Conservation (phyloP, 2,797 vertebrate species). For the Hippopotamyrus pictus region DNA sequence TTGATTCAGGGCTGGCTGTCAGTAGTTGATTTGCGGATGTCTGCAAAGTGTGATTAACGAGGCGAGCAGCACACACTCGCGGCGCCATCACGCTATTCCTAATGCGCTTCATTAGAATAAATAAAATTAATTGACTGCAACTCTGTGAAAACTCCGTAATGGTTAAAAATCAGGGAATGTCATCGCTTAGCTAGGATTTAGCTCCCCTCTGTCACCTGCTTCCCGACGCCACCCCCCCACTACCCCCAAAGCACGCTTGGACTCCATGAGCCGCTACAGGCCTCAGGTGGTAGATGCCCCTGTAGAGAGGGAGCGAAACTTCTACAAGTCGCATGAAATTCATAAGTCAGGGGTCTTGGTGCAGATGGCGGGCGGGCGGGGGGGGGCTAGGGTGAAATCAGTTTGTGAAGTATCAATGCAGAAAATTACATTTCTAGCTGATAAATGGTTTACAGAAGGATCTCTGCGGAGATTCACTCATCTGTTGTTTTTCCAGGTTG, state of each 20-base stretch:
- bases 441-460: conserved; percentile 59
- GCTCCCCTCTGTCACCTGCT: conserved; percentile 86
- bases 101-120: conserved; percentile 99
- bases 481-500: conserved; percentile 41
- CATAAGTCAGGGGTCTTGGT: not conserved
- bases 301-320: conserved; percentile 40
- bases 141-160: conserved; percentile 99
- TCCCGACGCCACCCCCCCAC: conserved; percentile 55
- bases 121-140: conserved; percentile 99
- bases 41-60: conserved; percentile 99
- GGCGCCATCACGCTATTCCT: conserved; percentile 91
- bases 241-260: conserved; percentile 52
- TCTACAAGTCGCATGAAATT: not conserved
- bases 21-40: conserved; percentile 99
- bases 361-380: not conserved
- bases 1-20: conserved; percentile 99
- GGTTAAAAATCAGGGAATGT: conserved; percentile 99
- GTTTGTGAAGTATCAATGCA: conserved; percentile 66
- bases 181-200: conserved; percentile 84
- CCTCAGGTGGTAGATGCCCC: conserved; percentile 38
- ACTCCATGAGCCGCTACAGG: conserved; percentile 33
- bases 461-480: conserved; percentile 51
- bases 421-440: conserved; percentile 73
- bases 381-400: conserved; percentile 29
- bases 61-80: conserved; percentile 94